These are phyloP conservation scores for Bicyclus anynana DNA, from an alignment of 1,140 invertebrate genomes.

Conservation along the genomic window DNA sequence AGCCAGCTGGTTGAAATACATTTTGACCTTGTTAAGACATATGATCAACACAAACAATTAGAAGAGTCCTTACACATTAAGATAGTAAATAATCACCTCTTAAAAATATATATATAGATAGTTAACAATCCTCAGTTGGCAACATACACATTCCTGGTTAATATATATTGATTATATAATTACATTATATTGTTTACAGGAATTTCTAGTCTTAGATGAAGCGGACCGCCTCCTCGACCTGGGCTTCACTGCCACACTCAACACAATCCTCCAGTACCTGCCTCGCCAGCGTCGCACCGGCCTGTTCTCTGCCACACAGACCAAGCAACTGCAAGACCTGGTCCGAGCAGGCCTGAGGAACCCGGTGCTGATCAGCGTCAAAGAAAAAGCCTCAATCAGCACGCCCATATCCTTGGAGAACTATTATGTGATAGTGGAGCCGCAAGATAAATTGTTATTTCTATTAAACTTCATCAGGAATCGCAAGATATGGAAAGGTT, in stretches of 20 bases:
- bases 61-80: too few species aligned
- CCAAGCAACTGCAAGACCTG: slow-evolving; percentile 94
- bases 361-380: slow-evolving; percentile 93
- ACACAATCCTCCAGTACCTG: slow-evolving; percentile 93
- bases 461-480: slow-evolving; percentile 86
- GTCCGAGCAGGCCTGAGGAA: slow-evolving; percentile 96
- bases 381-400: slow-evolving; percentile 87
- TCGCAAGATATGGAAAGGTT: slow-evolving; percentile 85
- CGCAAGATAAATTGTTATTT: slow-evolving; percentile 86
- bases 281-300: slow-evolving; percentile 97
- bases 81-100: too few species aligned
- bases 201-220: slow-evolving; percentile 97
- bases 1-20: too few species aligned
- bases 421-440: slow-evolving; percentile 89
- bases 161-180: too few species aligned
- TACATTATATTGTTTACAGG: slow-evolving; percentile 78
- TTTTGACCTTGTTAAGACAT: too few species aligned
- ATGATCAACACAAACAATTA: too few species aligned
- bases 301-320: slow-evolving; percentile 99
- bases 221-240: slow-evolving; percentile 96
- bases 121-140: too few species aligned
- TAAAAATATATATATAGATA: too few species aligned
- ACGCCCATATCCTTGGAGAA: slow-evolving; percentile 92
- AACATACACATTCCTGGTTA: too few species aligned
- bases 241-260: slow-evolving; percentile 93